A percentile compares a stretch with the other conserved stretches of the same genome.
phyloP scores from a whole-genome alignment of 2,888 invertebrate genomes.

The Globia sparganii region DNA sequence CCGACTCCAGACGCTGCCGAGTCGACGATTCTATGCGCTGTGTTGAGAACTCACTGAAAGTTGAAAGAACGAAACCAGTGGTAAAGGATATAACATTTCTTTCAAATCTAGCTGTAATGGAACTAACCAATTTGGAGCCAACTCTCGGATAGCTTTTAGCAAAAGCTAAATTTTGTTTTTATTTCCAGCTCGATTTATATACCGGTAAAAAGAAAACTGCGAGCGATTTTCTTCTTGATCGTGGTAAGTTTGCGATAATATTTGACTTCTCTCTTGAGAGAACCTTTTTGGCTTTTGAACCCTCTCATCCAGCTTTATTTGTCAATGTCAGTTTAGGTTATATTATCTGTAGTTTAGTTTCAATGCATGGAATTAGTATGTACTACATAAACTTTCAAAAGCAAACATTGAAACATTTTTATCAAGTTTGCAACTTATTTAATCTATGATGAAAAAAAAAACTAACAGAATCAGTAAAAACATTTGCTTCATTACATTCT shows the following conservation, averaged over 20 bases:
- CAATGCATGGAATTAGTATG: neutral
- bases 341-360: neutral
- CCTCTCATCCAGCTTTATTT: neutral
- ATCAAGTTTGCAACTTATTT: neutral
- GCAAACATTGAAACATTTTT: no score
- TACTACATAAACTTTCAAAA: neutral
- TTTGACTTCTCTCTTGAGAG: neutral
- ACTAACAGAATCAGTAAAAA: neutral
- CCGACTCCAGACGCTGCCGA: neutral
- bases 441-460: neutral
- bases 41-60: constrained; percentile 22
- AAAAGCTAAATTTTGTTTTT: constrained; percentile 75
- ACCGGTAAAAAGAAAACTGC: constrained; percentile 51
- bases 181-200: constrained; percentile 53
- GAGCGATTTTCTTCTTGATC: constrained; percentile 26
- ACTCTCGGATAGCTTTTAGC: constrained; percentile 78
- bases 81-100: constrained; percentile 74
- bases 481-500: constrained; percentile 13
- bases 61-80: constrained; percentile 51
- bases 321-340: constrained; percentile 4
- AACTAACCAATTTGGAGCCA: constrained; percentile 81
- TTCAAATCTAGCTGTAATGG: constrained; percentile 79
- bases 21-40: neutral
- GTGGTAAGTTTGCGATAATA: constrained; percentile 11
- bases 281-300: neutral